Conservation (phyloP, 2,797 vertebrate genomes). For the Novumbra hubbsi region DNA sequence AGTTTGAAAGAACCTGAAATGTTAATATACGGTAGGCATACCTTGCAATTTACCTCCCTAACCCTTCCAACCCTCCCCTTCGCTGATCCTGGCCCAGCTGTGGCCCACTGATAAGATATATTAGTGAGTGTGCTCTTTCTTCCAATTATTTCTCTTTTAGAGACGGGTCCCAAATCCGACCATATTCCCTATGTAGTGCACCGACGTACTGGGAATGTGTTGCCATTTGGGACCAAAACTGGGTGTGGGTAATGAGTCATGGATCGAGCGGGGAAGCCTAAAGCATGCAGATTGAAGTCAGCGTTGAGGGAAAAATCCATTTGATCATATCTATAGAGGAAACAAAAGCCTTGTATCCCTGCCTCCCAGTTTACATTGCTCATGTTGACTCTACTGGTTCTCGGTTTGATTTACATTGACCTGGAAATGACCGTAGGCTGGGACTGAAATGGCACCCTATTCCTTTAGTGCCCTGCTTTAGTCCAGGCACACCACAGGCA, state of each 20-base stretch:
- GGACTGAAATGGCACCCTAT: not conserved
- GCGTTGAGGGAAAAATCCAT: constrained; percentile 47
- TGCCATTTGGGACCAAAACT: not conserved
- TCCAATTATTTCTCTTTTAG: constrained; percentile 63
- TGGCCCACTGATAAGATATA: constrained; percentile 67
- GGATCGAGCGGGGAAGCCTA: constrained; percentile 53
- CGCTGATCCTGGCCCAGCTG: constrained; percentile 54
- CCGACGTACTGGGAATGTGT: not conserved
- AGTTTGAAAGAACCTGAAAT: constrained; percentile 56
- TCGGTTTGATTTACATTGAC: constrained; percentile 10
- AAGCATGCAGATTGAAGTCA: constrained; percentile 55
- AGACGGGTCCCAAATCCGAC: not conserved
- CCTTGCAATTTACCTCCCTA: constrained; percentile 63
- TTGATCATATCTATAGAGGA: constrained; percentile 55
- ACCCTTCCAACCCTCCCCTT: constrained; percentile 41
- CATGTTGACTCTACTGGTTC: not conserved
- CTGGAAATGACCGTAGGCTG: constrained; percentile 4
- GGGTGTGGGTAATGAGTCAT: constrained; percentile 65
- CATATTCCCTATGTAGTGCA: not conserved
- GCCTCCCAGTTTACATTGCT: constrained; percentile 18
- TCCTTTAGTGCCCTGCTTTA: not conserved
- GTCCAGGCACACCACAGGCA: not conserved
- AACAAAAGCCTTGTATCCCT: constrained; percentile 23
- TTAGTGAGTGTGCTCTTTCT: constrained; percentile 59
- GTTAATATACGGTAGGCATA: constrained; percentile 59